These are phyloP conservation scores for Balaeniceps rex DNA, from an alignment of 2,113 vertebrate genomes.

Conservation along the genomic window DNA sequence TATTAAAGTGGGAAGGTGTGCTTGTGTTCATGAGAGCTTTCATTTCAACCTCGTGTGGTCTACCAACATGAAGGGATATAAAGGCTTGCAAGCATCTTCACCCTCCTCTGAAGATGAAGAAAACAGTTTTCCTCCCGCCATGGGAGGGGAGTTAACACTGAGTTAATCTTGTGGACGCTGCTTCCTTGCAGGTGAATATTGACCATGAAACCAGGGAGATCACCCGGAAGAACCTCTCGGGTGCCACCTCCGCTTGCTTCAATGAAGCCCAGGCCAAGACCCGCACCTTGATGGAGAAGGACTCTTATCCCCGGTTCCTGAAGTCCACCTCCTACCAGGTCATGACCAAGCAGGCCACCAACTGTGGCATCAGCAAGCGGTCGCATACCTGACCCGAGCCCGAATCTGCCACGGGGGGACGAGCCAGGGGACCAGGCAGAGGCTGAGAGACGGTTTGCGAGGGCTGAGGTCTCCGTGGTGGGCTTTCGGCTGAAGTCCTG, in stretches of 20 bases:
- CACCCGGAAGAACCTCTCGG: constrained; percentile 68
- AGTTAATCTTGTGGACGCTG: not conserved
- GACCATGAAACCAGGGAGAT: constrained; percentile 80
- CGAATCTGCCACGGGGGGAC: accelerated
- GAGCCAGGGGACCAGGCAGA: not conserved
- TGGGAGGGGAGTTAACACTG: not conserved
- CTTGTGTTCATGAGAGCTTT: not conserved
- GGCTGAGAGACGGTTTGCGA: not conserved
- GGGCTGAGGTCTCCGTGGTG: accelerated
- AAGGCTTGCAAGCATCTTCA: not conserved
- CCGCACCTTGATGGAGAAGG: constrained; percentile 80
- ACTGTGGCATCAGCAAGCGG: constrained; percentile 30
- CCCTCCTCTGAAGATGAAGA: not conserved
- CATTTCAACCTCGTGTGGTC: accelerated
- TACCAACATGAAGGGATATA: not conserved
- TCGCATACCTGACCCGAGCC: constrained; percentile 61
- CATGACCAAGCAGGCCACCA: constrained; percentile 63
- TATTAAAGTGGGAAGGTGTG: not conserved
- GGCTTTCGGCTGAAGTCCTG: not conserved
- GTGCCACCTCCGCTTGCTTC: constrained; percentile 64
- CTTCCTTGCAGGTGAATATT: constrained; percentile 78
- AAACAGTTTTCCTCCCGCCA: not conserved
- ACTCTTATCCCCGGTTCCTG: constrained; percentile 80
- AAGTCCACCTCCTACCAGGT: constrained; percentile 76
- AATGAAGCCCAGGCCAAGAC: constrained; percentile 76